phyloP scores from a whole-genome alignment of 1,140 invertebrate species.

The Drosophila suzukii region DNA sequence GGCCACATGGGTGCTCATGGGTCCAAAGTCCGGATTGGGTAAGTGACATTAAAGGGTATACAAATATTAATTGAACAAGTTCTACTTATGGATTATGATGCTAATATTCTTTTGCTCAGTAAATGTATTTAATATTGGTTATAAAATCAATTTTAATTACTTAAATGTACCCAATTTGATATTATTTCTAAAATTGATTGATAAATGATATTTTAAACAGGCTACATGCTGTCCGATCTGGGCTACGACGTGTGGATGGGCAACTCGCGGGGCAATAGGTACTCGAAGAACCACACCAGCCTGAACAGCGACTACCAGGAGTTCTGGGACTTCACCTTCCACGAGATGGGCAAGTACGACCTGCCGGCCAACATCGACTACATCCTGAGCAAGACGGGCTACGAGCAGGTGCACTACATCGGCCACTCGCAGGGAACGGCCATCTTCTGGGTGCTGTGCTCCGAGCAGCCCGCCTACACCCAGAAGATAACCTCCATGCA shows the following conservation, averaged over 20 bases:
- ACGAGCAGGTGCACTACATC: constrained; percentile 88
- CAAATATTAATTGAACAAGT: too few relatives aligned
- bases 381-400: constrained; percentile 87
- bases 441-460: constrained; percentile 87
- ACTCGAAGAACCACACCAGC: constrained; percentile 86
- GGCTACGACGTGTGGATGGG: constrained; percentile 92
- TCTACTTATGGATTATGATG: too few relatives aligned
- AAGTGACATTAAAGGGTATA: constrained; percentile 11
- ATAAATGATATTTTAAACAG: constrained; percentile 66
- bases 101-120: too few relatives aligned
- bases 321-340: constrained; percentile 92
- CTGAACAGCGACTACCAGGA: constrained; percentile 86
- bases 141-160: too few relatives aligned
- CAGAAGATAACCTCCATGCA: constrained; percentile 88
- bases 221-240: constrained; percentile 80
- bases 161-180: too few relatives aligned
- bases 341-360: constrained; percentile 92
- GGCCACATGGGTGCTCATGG: constrained; percentile 90
- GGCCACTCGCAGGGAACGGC: constrained; percentile 90
- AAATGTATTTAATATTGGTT: too few relatives aligned
- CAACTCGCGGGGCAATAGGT: constrained; percentile 89
- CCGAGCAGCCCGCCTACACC: constrained; percentile 88
- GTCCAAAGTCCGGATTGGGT: constrained; percentile 87
- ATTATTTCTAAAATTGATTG: too few relatives aligned
- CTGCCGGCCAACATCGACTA: constrained; percentile 91